These are phyloP conservation scores for Teleiodes luculella DNA, from an alignment of 2,888 invertebrate genomes.

Conservation along the genomic window DNA sequence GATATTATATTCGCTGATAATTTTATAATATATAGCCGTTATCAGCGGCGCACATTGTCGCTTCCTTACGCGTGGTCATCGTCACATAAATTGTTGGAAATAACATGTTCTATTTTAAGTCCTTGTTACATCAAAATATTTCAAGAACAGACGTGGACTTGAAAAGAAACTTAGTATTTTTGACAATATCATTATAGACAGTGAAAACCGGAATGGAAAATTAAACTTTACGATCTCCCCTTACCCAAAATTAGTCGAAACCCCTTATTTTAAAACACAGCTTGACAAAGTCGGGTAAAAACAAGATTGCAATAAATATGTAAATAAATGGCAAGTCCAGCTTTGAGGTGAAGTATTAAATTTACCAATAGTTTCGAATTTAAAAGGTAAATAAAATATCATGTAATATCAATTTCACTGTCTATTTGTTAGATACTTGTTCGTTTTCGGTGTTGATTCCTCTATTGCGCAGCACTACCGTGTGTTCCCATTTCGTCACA, in stretches of 20 bases:
- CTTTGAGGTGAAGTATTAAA: conserved; percentile 48
- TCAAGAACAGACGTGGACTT: no score
- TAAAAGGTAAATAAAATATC: conserved; percentile 62
- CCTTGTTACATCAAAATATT: no score
- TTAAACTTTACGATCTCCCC: conserved; percentile 22
- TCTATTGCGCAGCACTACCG: conserved; percentile 55
- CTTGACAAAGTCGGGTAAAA: conserved; percentile 48
- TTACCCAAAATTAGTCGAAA: conserved; percentile 26
- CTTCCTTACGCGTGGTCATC: conserved; percentile 51
- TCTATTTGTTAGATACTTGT: conserved; percentile 73
- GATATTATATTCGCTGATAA: conserved; percentile 44
- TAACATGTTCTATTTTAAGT: not conserved
- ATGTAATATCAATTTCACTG: conserved; percentile 77
- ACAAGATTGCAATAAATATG: conserved; percentile 73
- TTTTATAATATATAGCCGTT: conserved; percentile 61
- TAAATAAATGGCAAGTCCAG: conserved; percentile 68
- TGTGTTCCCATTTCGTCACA: conserved; percentile 62
- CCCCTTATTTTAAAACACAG: conserved; percentile 35
- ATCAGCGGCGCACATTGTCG: conserved; percentile 34
- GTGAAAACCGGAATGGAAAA: conserved; percentile 54
- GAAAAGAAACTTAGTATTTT: not conserved
- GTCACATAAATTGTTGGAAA: conserved; percentile 37
- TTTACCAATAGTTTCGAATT: conserved; percentile 74
- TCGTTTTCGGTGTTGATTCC: conserved; percentile 78
- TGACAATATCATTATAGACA: conserved; percentile 62